Conservation (phyloP, 2,113 vertebrate genomes). For the Choloepus hoffmanni region DNA sequence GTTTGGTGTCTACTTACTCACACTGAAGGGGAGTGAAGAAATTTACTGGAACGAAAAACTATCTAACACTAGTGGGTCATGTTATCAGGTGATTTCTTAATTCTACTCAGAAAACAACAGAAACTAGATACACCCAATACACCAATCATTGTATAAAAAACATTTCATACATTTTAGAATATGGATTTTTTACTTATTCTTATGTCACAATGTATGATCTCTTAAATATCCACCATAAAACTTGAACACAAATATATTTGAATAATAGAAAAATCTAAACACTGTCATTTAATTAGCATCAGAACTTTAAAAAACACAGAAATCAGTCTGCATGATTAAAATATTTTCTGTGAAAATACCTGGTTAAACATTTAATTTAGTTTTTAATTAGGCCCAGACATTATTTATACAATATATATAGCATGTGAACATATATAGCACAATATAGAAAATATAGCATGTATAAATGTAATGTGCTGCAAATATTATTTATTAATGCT, state of each 20-base stretch:
- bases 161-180: not conserved
- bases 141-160: not conserved
- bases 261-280: slow-evolving; percentile 13
- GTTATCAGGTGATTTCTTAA: not conserved
- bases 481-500: not conserved
- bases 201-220: not conserved
- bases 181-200: not conserved
- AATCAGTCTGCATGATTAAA: not conserved
- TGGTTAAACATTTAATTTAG: not conserved
- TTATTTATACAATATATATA: not conserved
- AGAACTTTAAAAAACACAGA: slow-evolving; percentile 43
- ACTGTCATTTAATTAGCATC: not conserved
- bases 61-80: not conserved
- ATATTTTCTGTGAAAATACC: slow-evolving; percentile 18
- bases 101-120: not conserved
- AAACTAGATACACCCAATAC: not conserved
- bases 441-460: not conserved
- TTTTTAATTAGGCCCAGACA: not conserved
- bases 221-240: not conserved
- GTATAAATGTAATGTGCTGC: not conserved
- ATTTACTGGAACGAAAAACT: not conserved
- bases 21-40: not conserved
- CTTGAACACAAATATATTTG: slow-evolving; percentile 22
- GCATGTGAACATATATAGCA: not conserved
- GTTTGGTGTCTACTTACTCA: not conserved